Evolutionary conservation across 2,113 vertebrate species (phyloP), one percentile per base, ranked within the genome.

Genomic region (Otocyon megalotis): DNA sequence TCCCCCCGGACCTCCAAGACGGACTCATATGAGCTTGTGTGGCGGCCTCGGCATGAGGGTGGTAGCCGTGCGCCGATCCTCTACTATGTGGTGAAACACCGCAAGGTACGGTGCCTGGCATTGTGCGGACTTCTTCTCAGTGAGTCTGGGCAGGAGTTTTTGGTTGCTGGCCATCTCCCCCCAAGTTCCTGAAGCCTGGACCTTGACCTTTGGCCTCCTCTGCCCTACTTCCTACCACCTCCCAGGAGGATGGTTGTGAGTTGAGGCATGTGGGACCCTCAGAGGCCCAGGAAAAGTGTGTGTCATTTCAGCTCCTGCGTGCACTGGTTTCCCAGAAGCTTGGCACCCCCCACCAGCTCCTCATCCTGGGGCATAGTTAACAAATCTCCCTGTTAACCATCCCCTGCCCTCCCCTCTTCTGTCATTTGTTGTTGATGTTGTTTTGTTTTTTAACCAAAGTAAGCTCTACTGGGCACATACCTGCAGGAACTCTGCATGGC

Each of bases 31-130:
- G 99, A 99, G 37, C 99, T 99, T 62, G 99, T 99, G 96, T 99
- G 99, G 99, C 99, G 99, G 95, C 99, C 99, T 0, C 98, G 99
- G n/a, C 99, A 99, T 0, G 99, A 99, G 37, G 98, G 99, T 13
- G 98, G 99, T 10, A 62, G 56, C 95, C 93, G 96, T 96, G 95
- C 98, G 0, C 99, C 99, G 1, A 98, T 99, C 80, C 98, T 99
- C 97, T 99, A 99, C 98, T 99, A 99, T 0, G 97, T 99, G 95
- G 98, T 99, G 97, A 99, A 99, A 96, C 99, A 99, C 97, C 99
- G 99, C 98, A 99, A 99, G 99, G 99, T 99, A 99, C 65, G 8
- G 0, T 26, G 15, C 95, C 22, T 24, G 10, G 82, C 3, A 0
- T 26, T 26, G 48, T 16, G 48, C 65, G 4, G 8, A 37, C 71